Conservation (phyloP, 2,113 vertebrate species). For the Urocolius indicus region DNA sequence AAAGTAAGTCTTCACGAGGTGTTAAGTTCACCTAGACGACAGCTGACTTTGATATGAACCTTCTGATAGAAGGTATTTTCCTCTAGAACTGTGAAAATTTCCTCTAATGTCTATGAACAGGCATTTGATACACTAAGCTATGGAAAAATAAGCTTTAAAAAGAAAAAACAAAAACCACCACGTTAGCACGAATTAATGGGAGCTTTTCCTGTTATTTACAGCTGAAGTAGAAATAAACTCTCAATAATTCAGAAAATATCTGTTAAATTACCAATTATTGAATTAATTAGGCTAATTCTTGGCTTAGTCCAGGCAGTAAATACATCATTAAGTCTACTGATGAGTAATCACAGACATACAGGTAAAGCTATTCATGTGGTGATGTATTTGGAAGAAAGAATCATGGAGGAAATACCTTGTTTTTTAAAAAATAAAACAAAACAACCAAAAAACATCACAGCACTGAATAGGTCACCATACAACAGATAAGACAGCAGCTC, state of each 20-base stretch:
- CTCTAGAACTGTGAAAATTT: background rate
- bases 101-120: background rate
- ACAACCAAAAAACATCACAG: too few relatives aligned
- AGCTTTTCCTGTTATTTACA: background rate
- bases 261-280: conserved; percentile 2
- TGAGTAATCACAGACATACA: background rate
- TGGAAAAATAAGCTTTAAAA: background rate
- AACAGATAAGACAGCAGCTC: background rate
- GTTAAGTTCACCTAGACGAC: background rate
- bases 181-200: background rate
- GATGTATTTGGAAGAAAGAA: background rate
- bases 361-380: background rate
- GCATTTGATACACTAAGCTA: background rate
- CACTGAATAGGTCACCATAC: background rate
- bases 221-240: background rate
- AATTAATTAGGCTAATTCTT: background rate
- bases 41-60: background rate
- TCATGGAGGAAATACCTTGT: background rate
- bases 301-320: conserved; percentile 1
- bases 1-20: background rate
- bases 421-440: background rate
- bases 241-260: background rate
- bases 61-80: background rate
- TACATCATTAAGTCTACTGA: background rate
- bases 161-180: background rate